These are phyloP conservation scores for Pachypanchax playfairii DNA, from an alignment of 2,113 vertebrate genomes.

Conservation along the genomic window DNA sequence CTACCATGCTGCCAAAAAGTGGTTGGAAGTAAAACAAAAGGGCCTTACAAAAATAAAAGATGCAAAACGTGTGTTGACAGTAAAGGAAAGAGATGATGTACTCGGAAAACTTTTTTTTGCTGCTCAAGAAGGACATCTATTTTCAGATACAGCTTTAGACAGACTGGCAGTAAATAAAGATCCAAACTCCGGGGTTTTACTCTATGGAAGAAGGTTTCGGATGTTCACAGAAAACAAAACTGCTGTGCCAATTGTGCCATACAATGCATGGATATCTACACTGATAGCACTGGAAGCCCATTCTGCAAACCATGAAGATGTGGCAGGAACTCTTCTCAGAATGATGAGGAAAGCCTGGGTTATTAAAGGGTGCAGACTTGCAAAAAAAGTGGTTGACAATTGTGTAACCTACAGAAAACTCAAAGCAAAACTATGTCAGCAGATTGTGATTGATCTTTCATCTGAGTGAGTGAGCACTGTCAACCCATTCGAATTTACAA, in stretches of 20 bases:
- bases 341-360: constrained; percentile 10
- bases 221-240: constrained; percentile 11
- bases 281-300: constrained; percentile 24
- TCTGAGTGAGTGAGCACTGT: constrained; percentile 6
- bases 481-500: no score
- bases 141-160: constrained; percentile 18
- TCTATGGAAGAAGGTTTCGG: constrained; percentile 37
- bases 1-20: neutral
- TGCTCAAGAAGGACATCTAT: constrained; percentile 7
- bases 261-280: constrained; percentile 14
- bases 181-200: constrained; percentile 7
- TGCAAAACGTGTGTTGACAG: neutral
- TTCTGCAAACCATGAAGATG: constrained; percentile 18
- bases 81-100: neutral
- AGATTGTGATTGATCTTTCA: constrained; percentile 20
- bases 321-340: constrained; percentile 13
- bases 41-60: neutral
- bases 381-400: constrained; percentile 1
- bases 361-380: neutral
- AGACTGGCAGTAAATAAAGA: neutral
- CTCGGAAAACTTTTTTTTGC: neutral
- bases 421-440: neutral
- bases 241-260: constrained; percentile 26
- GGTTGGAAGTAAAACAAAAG: neutral
- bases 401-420: neutral